A percentile compares a stretch with the other conserved stretches of the same genome.
Conservation (phyloP, 2,797 vertebrate species). For the Bradypus variegatus region DNA sequence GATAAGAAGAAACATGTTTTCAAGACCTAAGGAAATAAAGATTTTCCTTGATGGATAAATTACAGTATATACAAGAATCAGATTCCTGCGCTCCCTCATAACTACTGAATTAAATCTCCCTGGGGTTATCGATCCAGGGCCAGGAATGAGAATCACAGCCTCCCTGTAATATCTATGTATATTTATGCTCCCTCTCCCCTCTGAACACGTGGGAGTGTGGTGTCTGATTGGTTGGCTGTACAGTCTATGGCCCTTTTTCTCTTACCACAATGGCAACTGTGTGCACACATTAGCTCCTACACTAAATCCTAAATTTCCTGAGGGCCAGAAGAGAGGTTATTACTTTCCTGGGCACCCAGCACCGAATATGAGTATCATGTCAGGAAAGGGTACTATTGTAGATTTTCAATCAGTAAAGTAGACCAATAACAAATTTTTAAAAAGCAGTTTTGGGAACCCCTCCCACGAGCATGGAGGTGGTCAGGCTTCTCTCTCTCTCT, state of each 20-base stretch:
- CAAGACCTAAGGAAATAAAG: slow-evolving; percentile 25
- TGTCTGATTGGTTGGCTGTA: neutral
- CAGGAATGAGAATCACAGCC: neutral
- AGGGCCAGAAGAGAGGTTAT: neutral
- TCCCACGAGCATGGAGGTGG: neutral
- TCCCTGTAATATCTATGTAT: neutral
- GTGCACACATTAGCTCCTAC: neutral
- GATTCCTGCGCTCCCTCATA: neutral
- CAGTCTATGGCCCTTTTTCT: neutral
- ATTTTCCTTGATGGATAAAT: slow-evolving; percentile 1
- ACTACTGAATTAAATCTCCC: neutral
- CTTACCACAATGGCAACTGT: neutral
- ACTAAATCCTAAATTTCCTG: neutral
- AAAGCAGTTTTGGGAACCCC: slow-evolving; percentile 1
- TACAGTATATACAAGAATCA: neutral
- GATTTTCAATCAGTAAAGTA: neutral
- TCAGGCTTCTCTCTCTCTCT: neutral
- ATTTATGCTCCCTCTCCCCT: neutral
- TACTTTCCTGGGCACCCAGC: neutral
- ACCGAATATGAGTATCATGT: neutral
- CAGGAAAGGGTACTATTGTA: neutral
- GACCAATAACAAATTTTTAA: neutral
- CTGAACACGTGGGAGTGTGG: neutral
- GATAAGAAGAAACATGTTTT: neutral
- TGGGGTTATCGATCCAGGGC: neutral